phyloP scores from a whole-genome alignment of 2,888 invertebrate genomes.

The Macrosiphum euphorbiae region DNA sequence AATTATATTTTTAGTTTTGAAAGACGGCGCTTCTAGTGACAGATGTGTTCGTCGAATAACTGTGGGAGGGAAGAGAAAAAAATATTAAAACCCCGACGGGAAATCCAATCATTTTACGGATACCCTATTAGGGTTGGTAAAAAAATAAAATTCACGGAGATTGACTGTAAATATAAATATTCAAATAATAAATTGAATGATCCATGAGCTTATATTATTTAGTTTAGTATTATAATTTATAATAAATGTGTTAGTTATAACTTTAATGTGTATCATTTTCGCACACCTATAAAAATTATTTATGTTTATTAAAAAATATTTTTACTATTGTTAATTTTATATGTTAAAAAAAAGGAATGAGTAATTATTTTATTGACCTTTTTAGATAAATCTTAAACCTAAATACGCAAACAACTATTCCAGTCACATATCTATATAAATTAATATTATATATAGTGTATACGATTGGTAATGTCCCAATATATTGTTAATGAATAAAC shows the following conservation, averaged over 20 bases:
- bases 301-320: neutral
- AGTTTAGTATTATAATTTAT: neutral
- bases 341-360: neutral
- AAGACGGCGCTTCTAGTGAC: slow-evolving; percentile 59
- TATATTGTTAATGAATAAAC: neutral
- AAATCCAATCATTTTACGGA: slow-evolving; percentile 47
- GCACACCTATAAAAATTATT: neutral
- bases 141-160: neutral
- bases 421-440: neutral
- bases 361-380: neutral
- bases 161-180: neutral
- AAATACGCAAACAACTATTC: neutral
- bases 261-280: neutral
- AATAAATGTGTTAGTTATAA: too few relatives aligned
- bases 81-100: slow-evolving; percentile 32
- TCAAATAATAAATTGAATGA: neutral
- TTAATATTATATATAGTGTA: neutral
- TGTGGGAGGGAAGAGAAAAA: neutral
- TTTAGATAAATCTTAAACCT: neutral
- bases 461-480: neutral
- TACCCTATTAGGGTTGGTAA: neutral
- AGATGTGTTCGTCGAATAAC: slow-evolving; percentile 61
- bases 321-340: neutral
- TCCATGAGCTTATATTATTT: neutral
- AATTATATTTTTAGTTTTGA: slow-evolving; percentile 64